Conservation (phyloP, 2,888 invertebrate genomes). For the Ophioninae sp. region DNA sequence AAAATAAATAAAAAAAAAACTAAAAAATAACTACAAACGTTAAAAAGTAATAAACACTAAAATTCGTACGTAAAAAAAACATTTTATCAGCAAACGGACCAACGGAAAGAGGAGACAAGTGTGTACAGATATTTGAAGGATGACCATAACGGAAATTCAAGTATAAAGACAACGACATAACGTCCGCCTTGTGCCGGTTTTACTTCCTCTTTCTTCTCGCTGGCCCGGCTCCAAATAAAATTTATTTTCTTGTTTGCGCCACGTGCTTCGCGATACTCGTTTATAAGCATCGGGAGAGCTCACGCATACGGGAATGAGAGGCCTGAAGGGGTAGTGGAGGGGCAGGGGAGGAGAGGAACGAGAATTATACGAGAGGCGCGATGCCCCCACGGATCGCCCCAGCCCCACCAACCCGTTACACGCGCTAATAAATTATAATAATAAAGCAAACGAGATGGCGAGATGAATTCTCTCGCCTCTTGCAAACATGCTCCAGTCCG, state of each 20-base stretch:
- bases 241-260: constrained; percentile 61
- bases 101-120: neutral
- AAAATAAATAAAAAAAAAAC: too few species aligned
- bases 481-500: neutral
- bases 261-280: constrained; percentile 51
- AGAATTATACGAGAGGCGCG: constrained; percentile 33
- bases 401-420: constrained; percentile 36
- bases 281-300: constrained; percentile 50
- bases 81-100: neutral
- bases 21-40: too few species aligned
- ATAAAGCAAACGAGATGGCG: constrained; percentile 37
- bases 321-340: constrained; percentile 20
- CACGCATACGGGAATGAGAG: constrained; percentile 27
- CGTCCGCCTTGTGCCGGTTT: neutral
- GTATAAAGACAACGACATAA: constrained; percentile 3
- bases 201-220: constrained; percentile 5
- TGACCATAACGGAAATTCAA: constrained; percentile 19
- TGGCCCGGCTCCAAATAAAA: constrained; percentile 39
- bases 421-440: constrained; percentile 50
- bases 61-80: neutral
- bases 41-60: too few species aligned
- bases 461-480: constrained; percentile 21
- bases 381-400: constrained; percentile 21
- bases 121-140: neutral
- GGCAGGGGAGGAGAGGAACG: constrained; percentile 33